Percentiles rank a stretch among this genome's conserved stretches.
phyloP scores from a whole-genome alignment of 2,888 invertebrate genomes.

The Automeris io region DNA sequence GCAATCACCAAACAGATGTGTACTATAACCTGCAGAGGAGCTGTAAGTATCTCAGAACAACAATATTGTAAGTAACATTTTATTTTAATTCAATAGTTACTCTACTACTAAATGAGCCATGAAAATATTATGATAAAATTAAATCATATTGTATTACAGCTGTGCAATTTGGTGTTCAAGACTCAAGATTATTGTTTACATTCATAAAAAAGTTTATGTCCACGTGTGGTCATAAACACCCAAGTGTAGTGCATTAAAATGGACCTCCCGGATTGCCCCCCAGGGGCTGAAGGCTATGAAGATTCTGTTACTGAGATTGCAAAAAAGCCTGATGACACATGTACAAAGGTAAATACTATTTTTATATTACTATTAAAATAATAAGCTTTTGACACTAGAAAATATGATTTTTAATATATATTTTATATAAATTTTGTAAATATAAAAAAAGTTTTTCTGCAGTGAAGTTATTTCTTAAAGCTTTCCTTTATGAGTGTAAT shows the following conservation, averaged over 20 bases:
- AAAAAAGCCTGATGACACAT: slow-evolving; percentile 45
- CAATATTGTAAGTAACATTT: slow-evolving; percentile 50
- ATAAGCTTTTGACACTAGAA: slow-evolving; percentile 18
- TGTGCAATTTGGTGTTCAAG: slow-evolving; percentile 28
- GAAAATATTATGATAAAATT: slow-evolving; percentile 7
- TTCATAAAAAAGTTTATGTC: slow-evolving; percentile 51
- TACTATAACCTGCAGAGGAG: background rate
- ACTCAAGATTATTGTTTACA: slow-evolving; percentile 20
- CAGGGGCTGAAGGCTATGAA: slow-evolving; percentile 67
- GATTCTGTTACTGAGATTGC: slow-evolving; percentile 60
- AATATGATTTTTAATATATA: slow-evolving; percentile 17
- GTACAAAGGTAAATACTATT: slow-evolving; percentile 68
- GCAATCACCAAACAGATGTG: background rate
- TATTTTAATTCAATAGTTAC: slow-evolving; percentile 29
- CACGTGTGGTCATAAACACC: slow-evolving; percentile 55
- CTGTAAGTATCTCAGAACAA: slow-evolving; percentile 30
- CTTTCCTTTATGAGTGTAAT: too few species aligned
- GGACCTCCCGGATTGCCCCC: slow-evolving; percentile 70
- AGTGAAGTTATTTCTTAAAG: too few species aligned
- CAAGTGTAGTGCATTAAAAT: slow-evolving; percentile 68
- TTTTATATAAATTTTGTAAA: too few species aligned
- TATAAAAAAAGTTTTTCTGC: too few species aligned
- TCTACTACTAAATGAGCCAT: too few species aligned
- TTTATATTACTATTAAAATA: slow-evolving; percentile 14
- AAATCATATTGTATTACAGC: slow-evolving; percentile 52